These are phyloP conservation scores for Thereva nobilitata DNA, from an alignment of 2,888 invertebrate genomes.

Conservation along the genomic window DNA sequence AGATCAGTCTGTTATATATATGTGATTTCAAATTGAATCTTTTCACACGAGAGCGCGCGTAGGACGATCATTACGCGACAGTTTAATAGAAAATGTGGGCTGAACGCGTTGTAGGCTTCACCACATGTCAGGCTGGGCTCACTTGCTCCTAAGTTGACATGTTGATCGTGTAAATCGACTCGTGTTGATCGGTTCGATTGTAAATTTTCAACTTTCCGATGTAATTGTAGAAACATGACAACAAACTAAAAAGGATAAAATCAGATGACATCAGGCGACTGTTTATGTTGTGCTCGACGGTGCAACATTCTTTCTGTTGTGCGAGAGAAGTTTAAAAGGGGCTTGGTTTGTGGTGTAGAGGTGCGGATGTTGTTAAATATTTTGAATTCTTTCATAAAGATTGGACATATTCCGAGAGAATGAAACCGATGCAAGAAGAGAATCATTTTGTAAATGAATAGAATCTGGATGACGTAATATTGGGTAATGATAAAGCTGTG, in stretches of 20 bases:
- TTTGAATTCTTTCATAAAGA: too few species aligned
- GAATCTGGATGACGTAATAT: too few species aligned
- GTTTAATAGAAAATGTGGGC: constrained; percentile 35
- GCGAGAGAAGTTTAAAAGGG: too few species aligned
- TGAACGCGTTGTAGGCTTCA: constrained; percentile 31
- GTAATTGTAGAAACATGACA: constrained; percentile 24
- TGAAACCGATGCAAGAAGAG: too few species aligned
- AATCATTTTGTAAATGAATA: too few species aligned
- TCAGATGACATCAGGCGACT: not conserved
- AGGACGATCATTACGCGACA: constrained; percentile 36
- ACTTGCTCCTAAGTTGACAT: constrained; percentile 21
- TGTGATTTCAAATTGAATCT: constrained; percentile 4
- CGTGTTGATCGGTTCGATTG: constrained; percentile 26
- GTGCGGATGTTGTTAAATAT: too few species aligned
- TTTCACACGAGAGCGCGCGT: constrained; percentile 17
- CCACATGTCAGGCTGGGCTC: constrained; percentile 7
- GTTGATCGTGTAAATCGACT: constrained; percentile 32
- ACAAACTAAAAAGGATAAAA: constrained; percentile 21
- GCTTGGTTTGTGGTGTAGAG: too few species aligned
- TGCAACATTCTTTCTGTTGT: too few species aligned
- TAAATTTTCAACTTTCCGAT: constrained; percentile 23
- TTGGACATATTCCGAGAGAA: too few species aligned
- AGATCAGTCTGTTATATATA: too few species aligned
- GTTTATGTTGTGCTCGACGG: not conserved
- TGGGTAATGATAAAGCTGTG: too few species aligned